Evolutionary conservation across 2,888 invertebrate genomes (phyloP), one percentile per base, ranked within the genome.

Genomic region (Byasa hedistus): DNA sequence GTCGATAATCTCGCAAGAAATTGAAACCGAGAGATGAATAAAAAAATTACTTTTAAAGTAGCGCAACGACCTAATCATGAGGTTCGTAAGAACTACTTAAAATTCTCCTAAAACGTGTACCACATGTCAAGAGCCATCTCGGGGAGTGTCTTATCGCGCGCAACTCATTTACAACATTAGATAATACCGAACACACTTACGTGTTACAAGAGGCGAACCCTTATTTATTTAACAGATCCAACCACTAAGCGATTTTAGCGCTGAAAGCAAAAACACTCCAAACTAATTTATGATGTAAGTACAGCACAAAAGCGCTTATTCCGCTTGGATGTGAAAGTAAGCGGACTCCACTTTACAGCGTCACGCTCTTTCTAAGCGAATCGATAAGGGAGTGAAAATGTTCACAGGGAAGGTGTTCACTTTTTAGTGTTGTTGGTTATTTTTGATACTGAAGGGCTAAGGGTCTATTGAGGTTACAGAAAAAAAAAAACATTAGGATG

Each of bases 351-450:
- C 79, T 82, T 77, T 74, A 79, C 71, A 70, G 69, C 61, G 66
- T 72, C 70, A 69, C 71, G 70, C 62, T 65, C 66, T 69, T 69
- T 73, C 66, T 67, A 65, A 69, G 69, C 66, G 73, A 68, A 52
- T 68, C 70, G 84, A 83, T 84, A 84, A 82, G 76, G 68, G 76
- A 78, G 82, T 82, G 83, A 83, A 84, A 84, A 82, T 79, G 81
- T 86, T 85, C 84, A 85, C 85, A 78, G 80, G 74, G 75, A 75
- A 84, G 83, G 83, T 85, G 84, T 82, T 76, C 70, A 61, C 54
- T 76, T 79, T 79, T 78, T 73, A 73, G 72, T 69, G 70, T 71
- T 66, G 72, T 68, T 69, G 70, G 69, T 71, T 79, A 78, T 79
- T 81, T 81, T 80, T 82, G 78, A 78, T 77, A 76, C 81, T 77